Percentiles rank a stretch among this genome's conserved stretches.
Evolutionary conservation across 2,888 invertebrate species (phyloP).

Genomic region (Hydrotaea cyrtoneurina): DNA sequence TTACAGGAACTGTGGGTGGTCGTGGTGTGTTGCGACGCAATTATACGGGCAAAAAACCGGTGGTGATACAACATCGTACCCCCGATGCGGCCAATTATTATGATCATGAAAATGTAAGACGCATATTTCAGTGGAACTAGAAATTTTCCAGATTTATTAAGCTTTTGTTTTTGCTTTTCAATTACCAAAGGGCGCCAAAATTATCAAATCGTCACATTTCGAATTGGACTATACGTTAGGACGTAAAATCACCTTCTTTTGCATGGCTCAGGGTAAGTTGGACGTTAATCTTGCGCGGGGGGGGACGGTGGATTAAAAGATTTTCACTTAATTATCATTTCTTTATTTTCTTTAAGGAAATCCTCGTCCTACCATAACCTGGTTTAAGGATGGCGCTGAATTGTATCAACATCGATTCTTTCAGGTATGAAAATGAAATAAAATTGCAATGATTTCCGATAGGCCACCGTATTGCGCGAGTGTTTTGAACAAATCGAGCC

Average conservation of each 20-base stretch:
- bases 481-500: too few relatives aligned
- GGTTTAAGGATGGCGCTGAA: slow-evolving; percentile 98
- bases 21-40: slow-evolving; percentile 79
- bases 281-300: background rate
- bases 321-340: too few relatives aligned
- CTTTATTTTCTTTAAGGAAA: slow-evolving; percentile 75
- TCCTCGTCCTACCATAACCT: slow-evolving; percentile 95
- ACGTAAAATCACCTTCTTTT: slow-evolving; percentile 95
- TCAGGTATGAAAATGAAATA: slow-evolving; percentile 83
- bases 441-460: too few relatives aligned
- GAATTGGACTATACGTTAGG: slow-evolving; percentile 95
- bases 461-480: too few relatives aligned
- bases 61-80: slow-evolving; percentile 86
- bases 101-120: slow-evolving; percentile 89
- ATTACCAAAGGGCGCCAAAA: slow-evolving; percentile 90
- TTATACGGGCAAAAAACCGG: slow-evolving; percentile 80
- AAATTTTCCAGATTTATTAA: background rate
- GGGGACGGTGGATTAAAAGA: too few relatives aligned
- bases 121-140: background rate
- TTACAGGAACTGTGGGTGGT: slow-evolving; percentile 77
- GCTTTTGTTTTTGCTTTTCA: background rate
- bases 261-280: slow-evolving; percentile 89
- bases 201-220: slow-evolving; percentile 93
- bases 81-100: slow-evolving; percentile 95
- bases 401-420: slow-evolving; percentile 93